A percentile compares a stretch with the other conserved stretches of the same genome.
These are phyloP conservation scores for Pyralis farinalis DNA, from an alignment of 2,888 invertebrate genomes.

Conservation along the genomic window DNA sequence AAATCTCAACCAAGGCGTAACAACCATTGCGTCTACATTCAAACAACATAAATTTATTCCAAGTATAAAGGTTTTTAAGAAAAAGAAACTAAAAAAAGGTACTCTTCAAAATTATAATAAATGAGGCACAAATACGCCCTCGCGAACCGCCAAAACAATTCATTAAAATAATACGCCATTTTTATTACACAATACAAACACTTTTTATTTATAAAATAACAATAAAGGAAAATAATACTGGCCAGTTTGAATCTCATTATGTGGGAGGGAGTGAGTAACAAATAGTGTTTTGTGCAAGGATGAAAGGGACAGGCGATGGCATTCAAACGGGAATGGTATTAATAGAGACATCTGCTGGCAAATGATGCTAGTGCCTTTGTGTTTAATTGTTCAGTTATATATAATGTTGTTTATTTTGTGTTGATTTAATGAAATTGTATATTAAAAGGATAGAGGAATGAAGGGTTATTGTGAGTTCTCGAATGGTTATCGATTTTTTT, in stretches of 20 bases:
- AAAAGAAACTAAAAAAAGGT: slow-evolving; percentile 37
- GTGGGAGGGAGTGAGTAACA: slow-evolving; percentile 36
- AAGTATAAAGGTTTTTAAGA: slow-evolving; percentile 44
- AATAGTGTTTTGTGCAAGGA: slow-evolving; percentile 28
- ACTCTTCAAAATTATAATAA: slow-evolving; percentile 19
- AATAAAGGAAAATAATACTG: slow-evolving; percentile 47
- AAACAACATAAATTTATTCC: slow-evolving; percentile 36
- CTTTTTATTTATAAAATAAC: slow-evolving; percentile 26
- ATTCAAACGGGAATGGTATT: slow-evolving; percentile 32
- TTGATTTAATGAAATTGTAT: too few relatives aligned
- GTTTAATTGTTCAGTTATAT: slow-evolving; percentile 24
- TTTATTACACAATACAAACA: slow-evolving; percentile 40
- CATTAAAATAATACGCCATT: slow-evolving; percentile 58
- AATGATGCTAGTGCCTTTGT: slow-evolving; percentile 36
- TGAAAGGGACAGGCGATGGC: slow-evolving; percentile 32
- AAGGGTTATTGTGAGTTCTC: too few relatives aligned
- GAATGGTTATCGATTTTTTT: too few relatives aligned
- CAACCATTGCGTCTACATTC: slow-evolving; percentile 30
- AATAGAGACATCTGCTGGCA: slow-evolving; percentile 58
- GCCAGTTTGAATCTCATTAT: slow-evolving; percentile 66
- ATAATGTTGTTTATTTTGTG: not conserved
- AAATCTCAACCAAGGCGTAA: not conserved
- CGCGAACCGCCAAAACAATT: slow-evolving; percentile 44
- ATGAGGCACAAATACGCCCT: slow-evolving; percentile 30
- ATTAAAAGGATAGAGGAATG: too few relatives aligned